Conservation (phyloP, 30 jellyfish, hydroid and myxozoan species). For the Pseudorhiza aurosa region DNA sequence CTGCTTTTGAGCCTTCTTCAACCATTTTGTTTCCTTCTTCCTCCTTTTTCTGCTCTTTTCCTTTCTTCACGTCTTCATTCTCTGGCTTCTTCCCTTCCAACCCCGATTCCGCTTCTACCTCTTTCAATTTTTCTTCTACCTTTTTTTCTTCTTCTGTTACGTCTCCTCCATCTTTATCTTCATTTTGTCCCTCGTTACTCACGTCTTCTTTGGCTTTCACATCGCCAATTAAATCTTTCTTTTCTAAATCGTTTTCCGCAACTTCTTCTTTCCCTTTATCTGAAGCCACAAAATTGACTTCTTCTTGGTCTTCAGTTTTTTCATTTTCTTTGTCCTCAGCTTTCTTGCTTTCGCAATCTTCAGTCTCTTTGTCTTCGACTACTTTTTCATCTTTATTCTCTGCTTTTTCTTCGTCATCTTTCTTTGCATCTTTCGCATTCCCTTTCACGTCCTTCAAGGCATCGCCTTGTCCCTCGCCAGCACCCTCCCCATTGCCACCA, state of each 20-base stretch:
- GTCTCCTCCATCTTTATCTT: constrained; percentile 4
- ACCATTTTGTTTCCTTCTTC: constrained; percentile 7
- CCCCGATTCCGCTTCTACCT: not conserved
- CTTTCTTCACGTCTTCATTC: not conserved
- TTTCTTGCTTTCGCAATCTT: not conserved
- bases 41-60: not conserved
- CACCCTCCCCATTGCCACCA: not conserved
- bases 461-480: not conserved
- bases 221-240: not conserved
- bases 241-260: not conserved
- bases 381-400: not conserved
- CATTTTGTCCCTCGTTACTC: not conserved
- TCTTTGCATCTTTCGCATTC: not conserved
- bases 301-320: not conserved
- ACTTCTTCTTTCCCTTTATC: not conserved
- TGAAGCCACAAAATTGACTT: no score
- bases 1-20: not conserved
- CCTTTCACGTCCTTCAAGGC: not conserved
- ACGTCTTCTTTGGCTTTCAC: not conserved
- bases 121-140: not conserved
- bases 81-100: not conserved
- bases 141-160: not conserved
- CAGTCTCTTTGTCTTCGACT: not conserved
- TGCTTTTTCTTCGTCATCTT: not conserved
- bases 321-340: not conserved